Evolutionary conservation across 2,797 vertebrate species (phyloP).

Genomic region (Borostomias antarcticus): DNA sequence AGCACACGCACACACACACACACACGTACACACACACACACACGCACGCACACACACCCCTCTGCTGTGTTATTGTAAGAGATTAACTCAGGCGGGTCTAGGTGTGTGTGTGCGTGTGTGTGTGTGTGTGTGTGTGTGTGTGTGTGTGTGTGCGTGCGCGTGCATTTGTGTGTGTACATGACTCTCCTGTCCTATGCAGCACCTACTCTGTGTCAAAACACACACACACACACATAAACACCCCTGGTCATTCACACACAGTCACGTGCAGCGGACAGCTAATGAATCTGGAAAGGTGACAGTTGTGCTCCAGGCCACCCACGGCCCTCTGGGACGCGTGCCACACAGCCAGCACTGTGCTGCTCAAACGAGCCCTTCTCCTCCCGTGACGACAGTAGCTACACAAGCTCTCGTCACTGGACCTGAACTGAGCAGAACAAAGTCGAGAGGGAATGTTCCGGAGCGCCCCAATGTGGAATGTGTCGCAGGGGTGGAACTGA

Average conservation of each 20-base stretch:
- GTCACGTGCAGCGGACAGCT: slow-evolving; percentile 26
- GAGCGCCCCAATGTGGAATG: slow-evolving; percentile 15
- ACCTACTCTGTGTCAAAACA: slow-evolving; percentile 23
- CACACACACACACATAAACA: neutral
- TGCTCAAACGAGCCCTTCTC: slow-evolving; percentile 35
- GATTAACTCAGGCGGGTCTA: slow-evolving; percentile 54
- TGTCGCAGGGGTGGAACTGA: slow-evolving; percentile 21
- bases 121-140: neutral
- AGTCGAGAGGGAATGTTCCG: slow-evolving; percentile 4
- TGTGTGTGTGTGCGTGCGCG: neutral
- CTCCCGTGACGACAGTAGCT: slow-evolving; percentile 26
- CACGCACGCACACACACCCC: slow-evolving; percentile 36
- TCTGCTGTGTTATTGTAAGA: slow-evolving; percentile 67
- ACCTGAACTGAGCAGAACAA: slow-evolving; percentile 16
- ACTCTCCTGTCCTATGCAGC: too few relatives aligned
- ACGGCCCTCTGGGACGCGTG: slow-evolving; percentile 17
- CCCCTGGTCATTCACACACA: slow-evolving; percentile 38
- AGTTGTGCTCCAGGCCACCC: slow-evolving; percentile 30
- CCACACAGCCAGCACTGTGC: slow-evolving; percentile 35
- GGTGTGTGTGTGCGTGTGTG: slow-evolving; percentile 17
- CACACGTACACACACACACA: neutral
- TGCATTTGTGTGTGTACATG: too few relatives aligned
- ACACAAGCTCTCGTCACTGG: slow-evolving; percentile 30
- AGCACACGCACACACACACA: slow-evolving; percentile 19
- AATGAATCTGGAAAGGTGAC: slow-evolving; percentile 54